Base-by-base conservation (phyloP, 2,888 invertebrate species). In the Poecilobothrus nobilitatus region DNA sequence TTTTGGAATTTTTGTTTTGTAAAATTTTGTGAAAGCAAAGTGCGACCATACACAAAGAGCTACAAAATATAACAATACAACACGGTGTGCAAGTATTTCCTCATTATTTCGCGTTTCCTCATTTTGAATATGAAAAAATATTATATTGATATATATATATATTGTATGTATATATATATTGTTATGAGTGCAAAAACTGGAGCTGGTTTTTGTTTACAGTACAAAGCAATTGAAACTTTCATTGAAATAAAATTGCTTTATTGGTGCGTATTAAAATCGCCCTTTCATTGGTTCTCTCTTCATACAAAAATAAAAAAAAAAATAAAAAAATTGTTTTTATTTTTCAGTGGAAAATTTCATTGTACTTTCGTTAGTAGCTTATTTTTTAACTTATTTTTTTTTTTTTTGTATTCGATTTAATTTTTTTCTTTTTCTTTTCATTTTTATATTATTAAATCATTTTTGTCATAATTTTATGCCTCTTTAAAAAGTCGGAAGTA, bases 51-150 rank as follows among this genome's bases (percentile, higher is more conserved):
- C 15, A 53, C 6, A 9, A 53, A 53, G 12, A 18, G 15, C 9
- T 53, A 37, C 12, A 8, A 37, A 37, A 37, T 10, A 8, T 37
- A 5, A 10, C 37, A 10, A 37, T 37, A 37, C 10, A 53, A n/a
- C 53, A 53, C 53, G 53, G 53, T 18, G 53, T n/a, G 53, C 53
- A 63, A 63, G 63, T 63, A 27, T 63, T 63, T 63, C 63, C 63
- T 63, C 63, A 63, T 63, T 63, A 63, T 27, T 63, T 63, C 27
- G 63, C 63, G 63, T 63, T 63, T 63, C 63, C 63, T 63, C 27
- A 63, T 63, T 63, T 63, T 27, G 27, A 63, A 53, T 18, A 53
- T 53, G 53, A n/a, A 53, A 53, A 27, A 27, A 53, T 53, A 18
- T 53, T 53, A n/a, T 53, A 53, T 53, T 18, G 1, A 53, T 53